These are phyloP conservation scores for Arrhopalites spinosus DNA, from an alignment of 2,888 invertebrate species.

Conservation along the genomic window DNA sequence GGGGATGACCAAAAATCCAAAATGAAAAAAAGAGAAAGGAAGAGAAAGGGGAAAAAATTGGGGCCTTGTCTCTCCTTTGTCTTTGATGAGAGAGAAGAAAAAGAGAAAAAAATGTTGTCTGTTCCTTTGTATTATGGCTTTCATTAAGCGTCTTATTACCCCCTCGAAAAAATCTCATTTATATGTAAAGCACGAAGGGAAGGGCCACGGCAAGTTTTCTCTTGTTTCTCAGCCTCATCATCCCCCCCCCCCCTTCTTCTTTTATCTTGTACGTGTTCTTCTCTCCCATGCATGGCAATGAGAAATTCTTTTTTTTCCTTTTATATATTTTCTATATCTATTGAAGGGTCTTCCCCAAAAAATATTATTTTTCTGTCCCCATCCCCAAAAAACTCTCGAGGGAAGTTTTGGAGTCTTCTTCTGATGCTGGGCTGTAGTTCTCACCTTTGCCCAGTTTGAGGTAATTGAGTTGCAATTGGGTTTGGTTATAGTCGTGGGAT, in stretches of 20 bases:
- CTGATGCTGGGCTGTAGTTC: too few relatives aligned
- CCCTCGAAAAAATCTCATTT: constrained; percentile 25
- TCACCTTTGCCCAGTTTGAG: too few relatives aligned
- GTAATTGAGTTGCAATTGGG: too few relatives aligned
- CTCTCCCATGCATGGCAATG: not conserved
- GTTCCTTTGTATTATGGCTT: not conserved
- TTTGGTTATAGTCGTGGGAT: too few relatives aligned
- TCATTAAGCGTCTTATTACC: constrained; percentile 25
- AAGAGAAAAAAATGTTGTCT: not conserved
- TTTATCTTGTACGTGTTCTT: not conserved
- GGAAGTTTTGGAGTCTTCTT: too few relatives aligned
- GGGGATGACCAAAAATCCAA: constrained; percentile 13
- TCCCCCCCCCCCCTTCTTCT: not conserved
- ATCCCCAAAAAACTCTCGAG: too few relatives aligned
- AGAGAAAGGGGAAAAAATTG: not conserved
- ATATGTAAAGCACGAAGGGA: constrained; percentile 18
- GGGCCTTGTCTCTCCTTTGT: too few relatives aligned
- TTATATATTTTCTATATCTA: not conserved
- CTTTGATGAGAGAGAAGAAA: not conserved
- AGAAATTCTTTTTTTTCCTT: not conserved
- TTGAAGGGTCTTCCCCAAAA: too few relatives aligned
- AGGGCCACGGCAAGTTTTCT: too few relatives aligned
- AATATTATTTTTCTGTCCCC: too few relatives aligned
- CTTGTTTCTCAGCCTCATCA: too few relatives aligned
- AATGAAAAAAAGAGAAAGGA: not conserved